Percentiles rank a stretch among this genome's conserved stretches.
Evolutionary conservation across 2,888 invertebrate species (phyloP).

Genomic region (Dryomyza anilis): DNA sequence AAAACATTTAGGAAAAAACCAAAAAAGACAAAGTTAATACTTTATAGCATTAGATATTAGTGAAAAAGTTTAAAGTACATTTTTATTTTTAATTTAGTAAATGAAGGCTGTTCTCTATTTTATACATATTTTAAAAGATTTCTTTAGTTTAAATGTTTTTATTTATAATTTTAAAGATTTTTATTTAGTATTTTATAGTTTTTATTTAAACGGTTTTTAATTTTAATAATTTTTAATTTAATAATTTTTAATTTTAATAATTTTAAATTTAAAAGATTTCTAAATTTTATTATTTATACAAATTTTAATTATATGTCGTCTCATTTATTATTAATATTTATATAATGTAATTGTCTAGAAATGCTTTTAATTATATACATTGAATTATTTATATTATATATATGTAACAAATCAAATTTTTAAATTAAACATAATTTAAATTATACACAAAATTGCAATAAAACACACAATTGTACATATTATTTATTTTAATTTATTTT

Average conservation of each 20-base stretch:
- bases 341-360: neutral
- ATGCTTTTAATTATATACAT: too few species aligned
- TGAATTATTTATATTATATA: too few species aligned
- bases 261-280: neutral
- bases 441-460: too few species aligned
- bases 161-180: neutral
- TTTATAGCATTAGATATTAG: too few species aligned
- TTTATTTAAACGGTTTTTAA: neutral
- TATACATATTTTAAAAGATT: conserved; percentile 7
- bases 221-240: neutral
- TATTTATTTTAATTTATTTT: neutral
- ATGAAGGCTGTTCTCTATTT: conserved; percentile 25
- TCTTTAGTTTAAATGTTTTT: neutral
- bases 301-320: neutral
- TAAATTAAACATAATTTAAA: too few species aligned
- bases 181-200: neutral
- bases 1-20: neutral
- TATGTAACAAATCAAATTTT: too few species aligned
- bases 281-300: neutral
- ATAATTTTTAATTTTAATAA: neutral
- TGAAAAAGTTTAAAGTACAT: too few species aligned
- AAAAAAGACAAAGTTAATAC: neutral
- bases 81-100: conserved; percentile 8
- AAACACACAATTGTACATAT: neutral
- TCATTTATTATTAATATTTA: neutral